Evolutionary conservation across 2,888 invertebrate genomes (phyloP).

Genomic region (Alloscopus bannaensis): DNA sequence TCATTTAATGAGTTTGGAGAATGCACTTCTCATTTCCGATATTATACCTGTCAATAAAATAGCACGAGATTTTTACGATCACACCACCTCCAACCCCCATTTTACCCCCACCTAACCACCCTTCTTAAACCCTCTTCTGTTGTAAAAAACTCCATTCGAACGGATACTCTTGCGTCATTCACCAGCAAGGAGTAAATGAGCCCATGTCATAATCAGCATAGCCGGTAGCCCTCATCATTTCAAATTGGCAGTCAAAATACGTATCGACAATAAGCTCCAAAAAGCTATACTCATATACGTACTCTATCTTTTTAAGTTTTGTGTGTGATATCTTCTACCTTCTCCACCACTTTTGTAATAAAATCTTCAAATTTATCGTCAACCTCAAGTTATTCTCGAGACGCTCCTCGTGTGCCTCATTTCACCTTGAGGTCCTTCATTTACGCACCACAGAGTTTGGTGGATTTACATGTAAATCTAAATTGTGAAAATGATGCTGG

Average conservation of each 20-base stretch:
- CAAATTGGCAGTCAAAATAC: slow-evolving; percentile 30
- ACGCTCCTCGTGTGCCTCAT: too few relatives aligned
- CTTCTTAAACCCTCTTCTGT: neutral
- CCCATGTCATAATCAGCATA: slow-evolving; percentile 34
- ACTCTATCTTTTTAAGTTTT: too few relatives aligned
- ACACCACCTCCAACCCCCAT: neutral
- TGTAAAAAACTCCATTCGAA: neutral
- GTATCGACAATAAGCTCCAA: slow-evolving; percentile 1
- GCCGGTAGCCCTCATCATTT: slow-evolving; percentile 56
- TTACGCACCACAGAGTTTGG: neutral
- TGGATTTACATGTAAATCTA: neutral
- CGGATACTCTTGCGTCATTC: slow-evolving; percentile 11
- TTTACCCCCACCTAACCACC: neutral
- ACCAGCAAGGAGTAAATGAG: slow-evolving; percentile 30
- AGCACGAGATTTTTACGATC: slow-evolving; percentile 2
- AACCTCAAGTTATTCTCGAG: slow-evolving; percentile 6
- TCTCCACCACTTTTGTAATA: slow-evolving; percentile 17
- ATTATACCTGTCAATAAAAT: slow-evolving; percentile 12
- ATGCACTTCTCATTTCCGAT: too few relatives aligned
- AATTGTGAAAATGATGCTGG: neutral
- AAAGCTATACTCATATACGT: too few relatives aligned
- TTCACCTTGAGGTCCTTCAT: neutral
- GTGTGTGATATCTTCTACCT: neutral
- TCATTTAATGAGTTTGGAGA: too few relatives aligned
- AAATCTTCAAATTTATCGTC: slow-evolving; percentile 47